phyloP scores from a whole-genome alignment of 2,797 vertebrate genomes.

The Rhincodon typus region DNA sequence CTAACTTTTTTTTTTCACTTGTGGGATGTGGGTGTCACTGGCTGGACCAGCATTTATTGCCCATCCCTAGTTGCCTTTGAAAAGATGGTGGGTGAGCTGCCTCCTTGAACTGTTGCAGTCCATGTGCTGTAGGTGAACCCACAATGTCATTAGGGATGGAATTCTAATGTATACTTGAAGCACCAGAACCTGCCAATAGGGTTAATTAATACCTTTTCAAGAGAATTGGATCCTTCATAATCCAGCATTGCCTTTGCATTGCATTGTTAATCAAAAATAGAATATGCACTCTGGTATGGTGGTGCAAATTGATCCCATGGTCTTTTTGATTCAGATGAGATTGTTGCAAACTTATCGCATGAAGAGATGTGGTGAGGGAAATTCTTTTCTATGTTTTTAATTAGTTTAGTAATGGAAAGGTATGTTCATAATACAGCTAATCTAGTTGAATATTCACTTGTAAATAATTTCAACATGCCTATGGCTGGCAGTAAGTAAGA shows the following conservation, averaged over 20 bases:
- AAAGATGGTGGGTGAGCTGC: too few species aligned
- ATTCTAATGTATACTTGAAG: neutral
- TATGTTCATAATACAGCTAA: too few species aligned
- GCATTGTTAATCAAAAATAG: neutral
- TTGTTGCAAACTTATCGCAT: neutral
- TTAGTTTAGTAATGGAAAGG: neutral
- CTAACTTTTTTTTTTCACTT: neutral
- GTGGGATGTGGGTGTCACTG: too few species aligned
- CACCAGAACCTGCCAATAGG: neutral
- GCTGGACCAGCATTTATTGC: too few species aligned
- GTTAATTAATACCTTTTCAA: neutral
- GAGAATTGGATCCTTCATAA: neutral
- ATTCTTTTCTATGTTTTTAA: neutral
- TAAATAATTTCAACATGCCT: too few species aligned
- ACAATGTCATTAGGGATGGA: too few species aligned
- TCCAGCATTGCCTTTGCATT: neutral
- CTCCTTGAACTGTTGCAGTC: too few species aligned
- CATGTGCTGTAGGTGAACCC: too few species aligned
- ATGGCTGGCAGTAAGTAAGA: too few species aligned
- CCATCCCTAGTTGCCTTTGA: too few species aligned
- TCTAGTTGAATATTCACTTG: too few species aligned
- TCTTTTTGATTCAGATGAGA: neutral
- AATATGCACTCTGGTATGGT: neutral
- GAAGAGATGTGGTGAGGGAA: neutral
- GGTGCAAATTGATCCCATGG: neutral